phyloP scores from a whole-genome alignment of 2,888 invertebrate species.

The Brassicogethes aeneus region DNA sequence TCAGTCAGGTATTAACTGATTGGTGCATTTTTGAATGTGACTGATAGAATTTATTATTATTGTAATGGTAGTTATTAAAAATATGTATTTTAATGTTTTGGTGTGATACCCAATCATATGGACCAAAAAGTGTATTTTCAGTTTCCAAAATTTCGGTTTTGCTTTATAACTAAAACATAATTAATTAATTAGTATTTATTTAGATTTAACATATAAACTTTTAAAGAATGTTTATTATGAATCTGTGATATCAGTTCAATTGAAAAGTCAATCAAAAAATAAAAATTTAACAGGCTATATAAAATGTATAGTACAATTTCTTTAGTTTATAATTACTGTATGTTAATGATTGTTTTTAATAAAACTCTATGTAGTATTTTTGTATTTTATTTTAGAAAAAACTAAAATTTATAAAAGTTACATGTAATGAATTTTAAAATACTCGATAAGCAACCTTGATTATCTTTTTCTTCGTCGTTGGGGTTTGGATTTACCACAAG shows the following conservation, averaged over 20 bases:
- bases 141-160: too few relatives aligned
- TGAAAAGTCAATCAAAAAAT: neutral
- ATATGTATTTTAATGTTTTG: neutral
- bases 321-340: neutral
- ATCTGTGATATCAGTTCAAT: conserved; percentile 1
- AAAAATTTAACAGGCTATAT: neutral
- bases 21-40: neutral
- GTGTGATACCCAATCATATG: neutral
- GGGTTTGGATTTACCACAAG: too few relatives aligned
- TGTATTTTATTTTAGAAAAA: neutral
- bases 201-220: too few relatives aligned
- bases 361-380: neutral
- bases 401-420: too few relatives aligned
- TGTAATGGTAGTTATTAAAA: too few relatives aligned
- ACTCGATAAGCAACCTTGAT: too few relatives aligned
- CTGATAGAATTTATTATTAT: neutral
- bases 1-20: too few relatives aligned
- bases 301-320: too few relatives aligned
- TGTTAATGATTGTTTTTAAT: neutral
- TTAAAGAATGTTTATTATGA: neutral
- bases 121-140: neutral
- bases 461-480: too few relatives aligned
- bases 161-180: too few relatives aligned
- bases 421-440: too few relatives aligned
- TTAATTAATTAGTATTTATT: too few relatives aligned